Evolutionary conservation across 2,888 invertebrate species (phyloP).

Genomic region (Lamellibrachia satsuma): DNA sequence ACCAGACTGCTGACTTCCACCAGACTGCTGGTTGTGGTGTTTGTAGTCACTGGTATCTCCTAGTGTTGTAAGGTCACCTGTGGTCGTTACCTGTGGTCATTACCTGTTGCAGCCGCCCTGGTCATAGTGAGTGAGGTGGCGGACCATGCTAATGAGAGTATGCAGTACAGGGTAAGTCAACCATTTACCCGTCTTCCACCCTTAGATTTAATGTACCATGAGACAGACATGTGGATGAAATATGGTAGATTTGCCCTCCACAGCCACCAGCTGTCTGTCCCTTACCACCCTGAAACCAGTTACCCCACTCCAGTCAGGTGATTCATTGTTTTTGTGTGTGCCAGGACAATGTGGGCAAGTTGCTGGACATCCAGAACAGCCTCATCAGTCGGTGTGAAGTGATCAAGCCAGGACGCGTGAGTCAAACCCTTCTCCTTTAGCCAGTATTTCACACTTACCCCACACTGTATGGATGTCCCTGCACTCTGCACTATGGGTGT

Average conservation of each 20-base stretch:
- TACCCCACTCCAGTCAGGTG: background rate
- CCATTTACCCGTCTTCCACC: background rate
- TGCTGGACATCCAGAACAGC: conserved; percentile 69
- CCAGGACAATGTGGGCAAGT: conserved; percentile 70
- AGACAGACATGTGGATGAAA: no score
- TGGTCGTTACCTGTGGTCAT: background rate
- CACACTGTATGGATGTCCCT: no score
- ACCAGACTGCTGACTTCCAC: no score
- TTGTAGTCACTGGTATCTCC: no score
- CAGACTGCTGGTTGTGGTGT: no score
- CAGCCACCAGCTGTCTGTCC: background rate
- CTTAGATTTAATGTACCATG: no score
- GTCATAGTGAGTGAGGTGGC: conserved; percentile 71
- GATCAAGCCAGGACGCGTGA: conserved; percentile 69
- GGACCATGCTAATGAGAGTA: conserved; percentile 71
- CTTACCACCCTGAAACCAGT: background rate
- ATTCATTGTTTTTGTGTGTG: conserved; percentile 31
- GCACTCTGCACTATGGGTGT: no score
- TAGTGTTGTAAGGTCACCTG: background rate
- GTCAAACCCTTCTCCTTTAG: conserved; percentile 35
- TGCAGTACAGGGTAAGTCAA: conserved; percentile 69
- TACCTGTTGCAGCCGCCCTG: conserved; percentile 67
- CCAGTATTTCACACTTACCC: background rate
- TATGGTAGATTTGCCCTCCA: background rate
- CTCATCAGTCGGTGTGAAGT: conserved; percentile 67